Percentiles rank a stretch among this genome's conserved stretches.
These are phyloP conservation scores for Centroberyx gerrardi DNA, from an alignment of 2,797 vertebrate species.

Conservation along the genomic window DNA sequence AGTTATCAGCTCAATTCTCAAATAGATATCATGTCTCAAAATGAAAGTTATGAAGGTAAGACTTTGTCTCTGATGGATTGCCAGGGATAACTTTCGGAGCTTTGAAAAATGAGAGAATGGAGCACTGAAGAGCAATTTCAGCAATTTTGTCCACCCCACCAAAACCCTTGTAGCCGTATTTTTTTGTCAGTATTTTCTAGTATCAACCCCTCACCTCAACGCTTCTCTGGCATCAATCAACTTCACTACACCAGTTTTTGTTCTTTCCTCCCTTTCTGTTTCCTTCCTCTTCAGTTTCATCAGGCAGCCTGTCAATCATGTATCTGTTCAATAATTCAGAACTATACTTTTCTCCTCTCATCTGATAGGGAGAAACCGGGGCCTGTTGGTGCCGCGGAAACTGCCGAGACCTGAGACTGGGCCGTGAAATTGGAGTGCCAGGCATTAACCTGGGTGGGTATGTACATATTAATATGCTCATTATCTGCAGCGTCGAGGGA, in stretches of 20 bases:
- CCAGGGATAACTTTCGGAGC: conserved; percentile 36
- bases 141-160: conserved; percentile 58
- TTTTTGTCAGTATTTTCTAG: conserved; percentile 58
- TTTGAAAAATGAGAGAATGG: conserved; percentile 37
- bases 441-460: conserved; percentile 76
- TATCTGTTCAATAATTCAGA: conserved; percentile 79
- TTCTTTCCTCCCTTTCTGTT: conserved; percentile 63
- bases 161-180: conserved; percentile 53
- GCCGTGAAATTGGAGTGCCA: conserved; percentile 72
- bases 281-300: conserved; percentile 72
- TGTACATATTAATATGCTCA: conserved; percentile 81
- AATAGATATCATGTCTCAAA: conserved; percentile 36
- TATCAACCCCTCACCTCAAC: conserved; percentile 57
- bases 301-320: conserved; percentile 76
- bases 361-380: conserved; percentile 63
- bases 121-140: conserved; percentile 55
- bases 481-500: conserved; percentile 63
- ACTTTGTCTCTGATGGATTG: conserved; percentile 34
- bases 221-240: conserved; percentile 69
- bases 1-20: conserved; percentile 20
- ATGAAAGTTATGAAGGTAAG: conserved; percentile 31
- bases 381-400: conserved; percentile 51
- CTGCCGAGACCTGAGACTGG: conserved; percentile 51
- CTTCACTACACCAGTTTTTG: conserved; percentile 56
- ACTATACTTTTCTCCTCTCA: conserved; percentile 65